phyloP scores from a whole-genome alignment of 1,140 invertebrate genomes.

The Tetragonula clypearis region DNA sequence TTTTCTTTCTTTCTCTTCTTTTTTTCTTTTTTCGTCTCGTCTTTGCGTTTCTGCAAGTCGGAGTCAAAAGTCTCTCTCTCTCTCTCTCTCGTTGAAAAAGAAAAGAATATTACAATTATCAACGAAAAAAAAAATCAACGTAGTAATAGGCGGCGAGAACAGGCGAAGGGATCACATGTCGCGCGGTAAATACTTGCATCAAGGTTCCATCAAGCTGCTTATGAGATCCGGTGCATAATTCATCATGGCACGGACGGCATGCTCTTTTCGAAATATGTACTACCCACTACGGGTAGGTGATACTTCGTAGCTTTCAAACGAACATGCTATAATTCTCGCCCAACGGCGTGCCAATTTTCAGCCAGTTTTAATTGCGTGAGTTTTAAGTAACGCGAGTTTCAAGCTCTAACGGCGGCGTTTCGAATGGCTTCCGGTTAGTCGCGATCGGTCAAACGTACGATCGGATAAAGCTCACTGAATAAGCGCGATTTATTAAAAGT shows the following conservation, averaged over 20 bases:
- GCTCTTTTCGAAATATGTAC: not conserved
- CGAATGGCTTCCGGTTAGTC: not conserved
- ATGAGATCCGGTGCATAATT: conserved; percentile 7
- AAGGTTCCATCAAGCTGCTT: conserved; percentile 6
- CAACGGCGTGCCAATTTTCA: not conserved
- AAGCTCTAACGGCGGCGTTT: conserved; percentile 25
- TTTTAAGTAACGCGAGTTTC: conserved; percentile 1
- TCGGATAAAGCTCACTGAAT: not conserved
- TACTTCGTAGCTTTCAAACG: not conserved
- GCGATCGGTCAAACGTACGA: too few relatives aligned
- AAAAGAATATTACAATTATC: conserved; percentile 3
- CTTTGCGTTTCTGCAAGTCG: not conserved
- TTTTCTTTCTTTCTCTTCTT: too few relatives aligned
- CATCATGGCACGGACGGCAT: not conserved
- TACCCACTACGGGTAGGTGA: too few relatives aligned
- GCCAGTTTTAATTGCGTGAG: conserved; percentile 29
- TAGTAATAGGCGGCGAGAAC: not conserved
- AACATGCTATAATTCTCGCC: conserved; percentile 11
- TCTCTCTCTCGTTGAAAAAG: not conserved
- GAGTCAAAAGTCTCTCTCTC: not conserved
- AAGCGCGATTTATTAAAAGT: conserved; percentile 10
- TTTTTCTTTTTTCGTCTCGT: too few relatives aligned
- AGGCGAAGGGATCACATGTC: not conserved
- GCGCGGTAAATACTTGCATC: not conserved
- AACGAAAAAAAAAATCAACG: not conserved